Conservation (phyloP, 2,888 invertebrate genomes). For the Oeneis ivallda region DNA sequence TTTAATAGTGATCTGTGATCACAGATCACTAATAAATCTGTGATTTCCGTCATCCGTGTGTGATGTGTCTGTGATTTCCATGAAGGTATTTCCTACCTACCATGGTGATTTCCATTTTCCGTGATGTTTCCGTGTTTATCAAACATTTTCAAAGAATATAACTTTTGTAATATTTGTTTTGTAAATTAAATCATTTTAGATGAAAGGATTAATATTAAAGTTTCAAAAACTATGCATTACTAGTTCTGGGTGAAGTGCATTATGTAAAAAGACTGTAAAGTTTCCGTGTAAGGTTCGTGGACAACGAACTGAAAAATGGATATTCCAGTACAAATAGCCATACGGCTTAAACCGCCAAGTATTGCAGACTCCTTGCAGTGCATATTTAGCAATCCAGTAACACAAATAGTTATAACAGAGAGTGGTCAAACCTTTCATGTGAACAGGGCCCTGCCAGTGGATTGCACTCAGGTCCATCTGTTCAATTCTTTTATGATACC, state of each 20-base stretch:
- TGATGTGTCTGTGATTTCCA: too few relatives aligned
- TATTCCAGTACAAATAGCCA: constrained; percentile 87
- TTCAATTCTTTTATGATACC: constrained; percentile 85
- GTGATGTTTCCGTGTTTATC: too few relatives aligned
- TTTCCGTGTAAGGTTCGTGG: neutral
- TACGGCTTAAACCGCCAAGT: constrained; percentile 84
- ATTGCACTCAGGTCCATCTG: constrained; percentile 84
- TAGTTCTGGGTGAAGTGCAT: neutral
- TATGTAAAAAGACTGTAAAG: neutral
- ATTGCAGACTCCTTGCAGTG: constrained; percentile 80
- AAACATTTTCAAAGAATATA: too few relatives aligned
- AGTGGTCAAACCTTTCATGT: constrained; percentile 82
- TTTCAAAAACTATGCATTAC: neutral
- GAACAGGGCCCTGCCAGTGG: constrained; percentile 77
- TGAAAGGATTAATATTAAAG: neutral
- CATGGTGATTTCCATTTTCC: too few relatives aligned
- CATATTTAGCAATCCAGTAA: constrained; percentile 82
- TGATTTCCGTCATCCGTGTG: too few relatives aligned
- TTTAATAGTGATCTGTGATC: too few relatives aligned
- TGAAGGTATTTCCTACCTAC: too few relatives aligned
- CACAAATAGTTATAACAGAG: constrained; percentile 82
- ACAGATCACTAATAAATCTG: too few relatives aligned
- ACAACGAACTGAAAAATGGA: constrained; percentile 78
- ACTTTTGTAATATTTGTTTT: too few relatives aligned
- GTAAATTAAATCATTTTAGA: too few relatives aligned